Evolutionary conservation across 2,888 invertebrate genomes (phyloP), one percentile per base, ranked within the genome.

Genomic region (Rhaphigaster nebulosa): DNA sequence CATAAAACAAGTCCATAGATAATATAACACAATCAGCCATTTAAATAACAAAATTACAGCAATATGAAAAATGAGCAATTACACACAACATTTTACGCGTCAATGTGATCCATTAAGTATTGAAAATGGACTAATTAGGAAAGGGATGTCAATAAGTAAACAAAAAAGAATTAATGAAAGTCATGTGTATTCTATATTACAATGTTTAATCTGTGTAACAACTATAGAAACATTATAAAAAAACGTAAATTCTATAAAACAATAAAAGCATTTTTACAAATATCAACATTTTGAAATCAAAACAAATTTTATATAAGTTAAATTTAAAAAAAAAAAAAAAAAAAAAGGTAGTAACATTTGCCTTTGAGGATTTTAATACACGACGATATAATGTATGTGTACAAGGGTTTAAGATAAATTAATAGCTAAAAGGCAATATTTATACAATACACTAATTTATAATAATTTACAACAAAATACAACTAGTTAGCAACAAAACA

Each of bases 241-340:
- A 41, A 84, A 84, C n/a, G n/a, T 84, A 84, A 84, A 84, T 84
- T 84, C 84, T 84, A 84, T 84, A 84, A 41, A 84, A 84, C 84
- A 84, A 84, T 84, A 84, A 84, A 84, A 84, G 84, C 45, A 84
- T 84, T 84, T 84, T 45, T 84, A 84, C 84, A 84, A 84, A 45
- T 41, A 84, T 84, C 84, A 84, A 84, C 84, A 84, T 26, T 84
- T 45, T 45, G 45, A 84, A 84, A 84, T 84, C 45, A 84, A 84
- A 84, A 84, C 84, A 84, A 80, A n/a, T 84, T 50, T 84, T 50
- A 45, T 41, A 84, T 26, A 45, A 84, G 84, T 41, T 76, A 76
- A 8, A 76, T 76, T 6, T 38, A 34, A 76, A 65, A 65, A 65
- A 65, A 13, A 60, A n/a, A 65, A 29, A 29, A 34, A 65, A 18